phyloP scores from a whole-genome alignment of 2,113 vertebrate genomes.

The Daboia siamensis region DNA sequence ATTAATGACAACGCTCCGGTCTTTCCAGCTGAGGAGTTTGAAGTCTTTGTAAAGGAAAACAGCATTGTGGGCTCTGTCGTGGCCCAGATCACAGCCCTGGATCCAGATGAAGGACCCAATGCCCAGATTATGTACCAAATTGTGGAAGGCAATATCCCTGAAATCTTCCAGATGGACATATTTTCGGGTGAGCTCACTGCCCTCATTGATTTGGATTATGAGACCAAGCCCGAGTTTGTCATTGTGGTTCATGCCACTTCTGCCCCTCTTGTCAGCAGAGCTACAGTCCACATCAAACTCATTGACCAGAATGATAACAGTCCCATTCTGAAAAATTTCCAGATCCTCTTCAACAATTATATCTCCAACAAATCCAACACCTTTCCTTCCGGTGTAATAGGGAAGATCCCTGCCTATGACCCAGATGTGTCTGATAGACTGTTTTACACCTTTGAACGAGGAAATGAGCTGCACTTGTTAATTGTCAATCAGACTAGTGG shows the following conservation, averaged over 20 bases:
- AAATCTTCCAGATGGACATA: constrained; percentile 99
- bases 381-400: constrained; percentile 92
- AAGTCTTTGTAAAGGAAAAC: constrained; percentile 94
- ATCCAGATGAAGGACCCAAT: constrained; percentile 93
- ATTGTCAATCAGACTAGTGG: constrained; percentile 94
- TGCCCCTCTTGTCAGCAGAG: constrained; percentile 92
- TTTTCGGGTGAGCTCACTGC: constrained; percentile 97
- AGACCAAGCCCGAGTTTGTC: constrained; percentile 85
- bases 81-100: constrained; percentile 90
- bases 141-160: constrained; percentile 96
- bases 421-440: constrained; percentile 92
- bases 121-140: constrained; percentile 99
- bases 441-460: constrained; percentile 92
- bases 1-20: constrained; percentile 96
- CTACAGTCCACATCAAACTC: constrained; percentile 86
- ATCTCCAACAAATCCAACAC: constrained; percentile 96
- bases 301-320: constrained; percentile 97
- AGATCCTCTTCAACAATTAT: constrained; percentile 99
- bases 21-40: constrained; percentile 94
- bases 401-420: constrained; percentile 90
- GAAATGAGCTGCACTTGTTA: constrained; percentile 93
- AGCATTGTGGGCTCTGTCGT: constrained; percentile 95
- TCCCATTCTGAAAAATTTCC: constrained; percentile 91
- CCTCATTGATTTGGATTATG: constrained; percentile 95
- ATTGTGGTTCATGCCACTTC: constrained; percentile 98